Evolutionary conservation across 2,113 vertebrate species (phyloP).

Genomic region (Ascaphus truei): DNA sequence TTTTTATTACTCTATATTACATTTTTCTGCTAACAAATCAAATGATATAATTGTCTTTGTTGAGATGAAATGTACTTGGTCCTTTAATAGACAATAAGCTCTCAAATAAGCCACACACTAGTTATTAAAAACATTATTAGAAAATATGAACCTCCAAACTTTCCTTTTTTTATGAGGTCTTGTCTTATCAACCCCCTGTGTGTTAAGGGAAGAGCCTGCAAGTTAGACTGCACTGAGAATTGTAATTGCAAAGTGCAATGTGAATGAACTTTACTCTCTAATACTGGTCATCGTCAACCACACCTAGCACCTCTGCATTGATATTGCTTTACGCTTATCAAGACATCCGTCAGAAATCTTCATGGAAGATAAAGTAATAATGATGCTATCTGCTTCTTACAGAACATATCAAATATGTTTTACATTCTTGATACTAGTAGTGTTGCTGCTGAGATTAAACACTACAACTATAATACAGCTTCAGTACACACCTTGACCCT

Average conservation of each 20-base stretch:
- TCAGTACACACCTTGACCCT: too few species aligned
- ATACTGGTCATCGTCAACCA: too few species aligned
- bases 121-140: slow-evolving; percentile 31
- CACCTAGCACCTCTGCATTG: too few species aligned
- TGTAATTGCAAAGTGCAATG: too few species aligned
- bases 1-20: slow-evolving; percentile 61
- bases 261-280: too few species aligned
- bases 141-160: slow-evolving; percentile 30
- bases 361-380: neutral
- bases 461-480: too few species aligned
- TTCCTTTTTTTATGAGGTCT: slow-evolving; percentile 41
- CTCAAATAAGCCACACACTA: slow-evolving; percentile 21
- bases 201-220: neutral
- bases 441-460: too few species aligned
- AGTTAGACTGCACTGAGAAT: too few species aligned
- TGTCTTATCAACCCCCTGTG: neutral
- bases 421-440: too few species aligned
- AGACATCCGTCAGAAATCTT: neutral
- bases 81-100: slow-evolving; percentile 51
- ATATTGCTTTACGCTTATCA: too few species aligned
- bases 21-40: slow-evolving; percentile 45
- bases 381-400: neutral
- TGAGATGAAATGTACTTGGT: slow-evolving; percentile 47
- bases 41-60: slow-evolving; percentile 50
- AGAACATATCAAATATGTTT: too few species aligned